A percentile compares a stretch with the other conserved stretches of the same genome.
Evolutionary conservation across 2,113 vertebrate genomes (phyloP).

Genomic region (Atlantisia rogersi): DNA sequence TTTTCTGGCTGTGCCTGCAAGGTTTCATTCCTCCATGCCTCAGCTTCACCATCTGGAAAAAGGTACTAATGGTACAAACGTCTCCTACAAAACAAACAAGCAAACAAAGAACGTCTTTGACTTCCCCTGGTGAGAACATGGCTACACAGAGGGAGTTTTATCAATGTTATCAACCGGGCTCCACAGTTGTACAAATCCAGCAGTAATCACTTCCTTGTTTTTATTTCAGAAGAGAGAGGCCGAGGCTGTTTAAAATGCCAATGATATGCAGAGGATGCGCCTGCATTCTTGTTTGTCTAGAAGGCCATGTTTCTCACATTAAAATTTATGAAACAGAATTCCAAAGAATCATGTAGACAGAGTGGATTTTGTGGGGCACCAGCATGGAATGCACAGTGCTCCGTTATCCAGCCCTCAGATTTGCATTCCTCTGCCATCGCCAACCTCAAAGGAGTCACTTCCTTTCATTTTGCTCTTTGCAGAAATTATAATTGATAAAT

Average conservation of each 20-base stretch:
- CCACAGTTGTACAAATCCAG: conserved; percentile 24
- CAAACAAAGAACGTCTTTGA: conserved; percentile 29
- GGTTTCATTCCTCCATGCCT: background rate
- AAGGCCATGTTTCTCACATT: conserved; percentile 49
- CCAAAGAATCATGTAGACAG: background rate
- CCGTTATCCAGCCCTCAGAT: background rate
- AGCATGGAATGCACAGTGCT: background rate
- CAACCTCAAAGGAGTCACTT: background rate
- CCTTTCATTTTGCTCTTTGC: background rate
- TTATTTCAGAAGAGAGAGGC: conserved; percentile 15
- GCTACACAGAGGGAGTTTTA: conserved; percentile 10
- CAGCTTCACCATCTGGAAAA: conserved; percentile 11
- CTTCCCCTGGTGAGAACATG: background rate
- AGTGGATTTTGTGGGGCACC: conserved; percentile 26
- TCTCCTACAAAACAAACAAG: conserved; percentile 23
- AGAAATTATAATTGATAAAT: background rate
- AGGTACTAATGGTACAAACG: background rate
- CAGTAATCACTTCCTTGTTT: conserved; percentile 51
- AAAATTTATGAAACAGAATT: conserved; percentile 59
- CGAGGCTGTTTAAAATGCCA: conserved; percentile 7
- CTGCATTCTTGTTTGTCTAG: conserved; percentile 66
- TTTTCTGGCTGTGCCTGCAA: background rate
- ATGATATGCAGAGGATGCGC: background rate
- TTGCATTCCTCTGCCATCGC: background rate
- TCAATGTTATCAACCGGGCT: background rate